Percentiles rank a stretch among this genome's conserved stretches.
Evolutionary conservation across 2,113 vertebrate genomes (phyloP).

Genomic region (Hemiprocne comata): DNA sequence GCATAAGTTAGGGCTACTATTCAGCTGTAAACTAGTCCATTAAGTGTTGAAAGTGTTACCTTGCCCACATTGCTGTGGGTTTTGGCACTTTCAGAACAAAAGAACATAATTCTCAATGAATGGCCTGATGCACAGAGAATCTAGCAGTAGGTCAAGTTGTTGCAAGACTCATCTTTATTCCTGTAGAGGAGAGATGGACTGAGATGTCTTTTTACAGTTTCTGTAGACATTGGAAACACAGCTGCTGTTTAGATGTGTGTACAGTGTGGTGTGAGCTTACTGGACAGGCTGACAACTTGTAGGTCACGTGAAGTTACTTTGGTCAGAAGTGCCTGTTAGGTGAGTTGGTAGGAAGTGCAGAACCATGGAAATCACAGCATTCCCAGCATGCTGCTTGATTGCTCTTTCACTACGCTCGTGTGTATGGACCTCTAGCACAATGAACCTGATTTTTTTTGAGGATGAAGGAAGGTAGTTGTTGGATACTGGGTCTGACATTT

Average conservation of each 20-base stretch:
- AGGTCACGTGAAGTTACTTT: not conserved
- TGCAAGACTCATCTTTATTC: not conserved
- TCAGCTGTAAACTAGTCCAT: not conserved
- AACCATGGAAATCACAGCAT: not conserved
- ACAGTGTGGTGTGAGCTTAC: not conserved
- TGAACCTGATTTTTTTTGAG: not conserved
- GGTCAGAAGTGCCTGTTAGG: not conserved
- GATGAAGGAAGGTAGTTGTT: slow-evolving; percentile 21
- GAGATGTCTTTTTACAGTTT: not conserved
- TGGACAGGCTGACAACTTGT: fast-evolving
- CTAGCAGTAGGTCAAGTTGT: not conserved
- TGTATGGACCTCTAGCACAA: not conserved
- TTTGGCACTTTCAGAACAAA: not conserved
- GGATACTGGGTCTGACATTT: not conserved
- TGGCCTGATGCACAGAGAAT: not conserved
- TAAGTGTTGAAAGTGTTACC: not conserved
- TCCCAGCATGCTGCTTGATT: fast-evolving
- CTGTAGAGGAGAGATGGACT: not conserved
- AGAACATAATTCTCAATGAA: not conserved
- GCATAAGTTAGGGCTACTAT: not conserved
- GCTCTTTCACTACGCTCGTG: not conserved
- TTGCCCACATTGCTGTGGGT: not conserved
- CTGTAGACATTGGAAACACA: not conserved
- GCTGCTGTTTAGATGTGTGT: not conserved
- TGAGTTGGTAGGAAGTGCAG: not conserved